phyloP scores from a whole-genome alignment of 2,797 vertebrate species.

The Ciconia nigra region DNA sequence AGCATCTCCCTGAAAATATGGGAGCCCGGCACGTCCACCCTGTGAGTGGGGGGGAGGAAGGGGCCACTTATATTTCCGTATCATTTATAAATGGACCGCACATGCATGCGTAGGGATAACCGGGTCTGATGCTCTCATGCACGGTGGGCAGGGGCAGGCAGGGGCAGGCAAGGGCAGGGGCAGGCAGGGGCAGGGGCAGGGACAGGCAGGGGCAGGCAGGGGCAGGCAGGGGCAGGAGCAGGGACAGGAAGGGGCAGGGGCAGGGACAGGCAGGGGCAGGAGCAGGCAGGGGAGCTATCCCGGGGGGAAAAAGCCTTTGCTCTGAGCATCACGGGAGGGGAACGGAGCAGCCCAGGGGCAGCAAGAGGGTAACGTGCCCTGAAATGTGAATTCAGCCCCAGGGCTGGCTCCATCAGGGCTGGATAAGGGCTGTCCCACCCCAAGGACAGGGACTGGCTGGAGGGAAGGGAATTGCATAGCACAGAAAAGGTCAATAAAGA shows the following conservation, averaged over 20 bases:
- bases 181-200: no score
- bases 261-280: no score
- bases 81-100: neutral
- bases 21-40: fast-evolving
- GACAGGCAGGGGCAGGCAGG: no score
- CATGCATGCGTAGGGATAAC: neutral
- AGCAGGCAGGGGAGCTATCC: neutral
- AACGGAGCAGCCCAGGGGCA: fast-evolving
- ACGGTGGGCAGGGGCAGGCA: fast-evolving
- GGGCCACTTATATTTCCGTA: neutral
- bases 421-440: neutral
- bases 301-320: fast-evolving
- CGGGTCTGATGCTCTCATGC: neutral
- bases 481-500: neutral
- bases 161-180: neutral
- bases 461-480: neutral
- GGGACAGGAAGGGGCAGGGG: no score
- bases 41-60: fast-evolving
- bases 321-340: neutral
- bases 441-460: neutral
- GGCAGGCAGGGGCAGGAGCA: no score
- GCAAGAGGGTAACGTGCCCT: fast-evolving
- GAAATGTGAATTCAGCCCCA: neutral
- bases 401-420: neutral
- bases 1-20: fast-evolving